phyloP scores from a whole-genome alignment of 2,797 vertebrate genomes.

The Sebastiscus tertius region DNA sequence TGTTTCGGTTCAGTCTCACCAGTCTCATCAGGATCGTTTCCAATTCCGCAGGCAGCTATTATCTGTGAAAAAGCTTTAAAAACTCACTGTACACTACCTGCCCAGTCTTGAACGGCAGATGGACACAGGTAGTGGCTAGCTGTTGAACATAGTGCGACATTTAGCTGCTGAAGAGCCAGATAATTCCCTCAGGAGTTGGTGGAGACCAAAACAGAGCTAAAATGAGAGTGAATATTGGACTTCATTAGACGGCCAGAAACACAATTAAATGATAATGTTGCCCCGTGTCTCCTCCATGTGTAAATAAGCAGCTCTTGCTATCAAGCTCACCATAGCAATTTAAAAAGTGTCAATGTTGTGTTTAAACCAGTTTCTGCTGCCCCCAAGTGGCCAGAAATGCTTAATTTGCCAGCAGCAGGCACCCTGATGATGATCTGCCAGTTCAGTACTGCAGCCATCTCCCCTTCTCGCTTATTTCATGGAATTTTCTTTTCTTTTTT shows the following conservation, averaged over 20 bases:
- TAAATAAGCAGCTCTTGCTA: neutral
- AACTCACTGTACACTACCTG: neutral
- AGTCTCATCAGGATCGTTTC: neutral
- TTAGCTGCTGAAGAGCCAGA: neutral
- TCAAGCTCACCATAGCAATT: neutral
- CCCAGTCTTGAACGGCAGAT: too few species aligned
- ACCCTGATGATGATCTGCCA: neutral
- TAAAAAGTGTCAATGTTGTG: neutral
- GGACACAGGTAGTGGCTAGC: neutral
- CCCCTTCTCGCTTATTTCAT: neutral
- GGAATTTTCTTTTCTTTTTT: neutral
- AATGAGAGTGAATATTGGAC: neutral
- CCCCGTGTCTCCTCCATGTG: accelerated
- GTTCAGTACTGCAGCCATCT: neutral
- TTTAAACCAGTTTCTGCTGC: neutral
- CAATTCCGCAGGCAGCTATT: neutral
- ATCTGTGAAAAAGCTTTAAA: neutral
- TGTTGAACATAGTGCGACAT: neutral
- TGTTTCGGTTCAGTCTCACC: neutral
- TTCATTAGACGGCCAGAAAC: neutral
- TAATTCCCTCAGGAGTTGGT: neutral
- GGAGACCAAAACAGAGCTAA: neutral
- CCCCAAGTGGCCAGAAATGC: neutral
- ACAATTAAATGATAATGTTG: neutral
- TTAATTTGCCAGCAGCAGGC: neutral